Evolutionary conservation across 2,888 invertebrate species (phyloP).

Genomic region (Heliconius ethilla): DNA sequence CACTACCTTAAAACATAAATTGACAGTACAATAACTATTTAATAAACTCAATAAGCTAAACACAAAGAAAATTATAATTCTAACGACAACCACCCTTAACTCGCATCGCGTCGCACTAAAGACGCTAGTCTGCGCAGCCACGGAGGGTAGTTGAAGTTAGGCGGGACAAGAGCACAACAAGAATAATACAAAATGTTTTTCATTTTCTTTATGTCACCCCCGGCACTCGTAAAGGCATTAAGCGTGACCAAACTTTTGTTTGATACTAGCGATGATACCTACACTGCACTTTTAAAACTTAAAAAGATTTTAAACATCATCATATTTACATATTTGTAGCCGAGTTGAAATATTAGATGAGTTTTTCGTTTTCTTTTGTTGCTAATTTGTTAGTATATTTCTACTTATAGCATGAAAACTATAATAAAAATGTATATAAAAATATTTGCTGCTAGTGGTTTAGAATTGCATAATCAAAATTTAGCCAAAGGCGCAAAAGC

Average conservation of each 20-base stretch:
- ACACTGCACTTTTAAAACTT: slow-evolving; percentile 49
- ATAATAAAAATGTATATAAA: neutral
- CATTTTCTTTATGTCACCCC: slow-evolving; percentile 95
- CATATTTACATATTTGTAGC: slow-evolving; percentile 22
- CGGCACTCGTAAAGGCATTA: slow-evolving; percentile 93
- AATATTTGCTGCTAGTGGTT: neutral
- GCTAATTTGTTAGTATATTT: neutral
- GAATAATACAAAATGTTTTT: slow-evolving; percentile 89
- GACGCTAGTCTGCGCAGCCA: slow-evolving; percentile 57
- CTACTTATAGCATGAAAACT: neutral
- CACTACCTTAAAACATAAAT: no score
- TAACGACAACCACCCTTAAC: neutral
- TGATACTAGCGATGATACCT: slow-evolving; percentile 74
- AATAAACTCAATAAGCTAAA: neutral
- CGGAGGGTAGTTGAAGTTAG: slow-evolving; percentile 74
- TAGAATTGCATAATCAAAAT: neutral
- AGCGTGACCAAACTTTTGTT: slow-evolving; percentile 90
- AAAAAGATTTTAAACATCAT: slow-evolving; percentile 38
- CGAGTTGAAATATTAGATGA: neutral
- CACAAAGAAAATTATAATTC: neutral
- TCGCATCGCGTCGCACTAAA: slow-evolving; percentile 26
- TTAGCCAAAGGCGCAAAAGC: neutral
- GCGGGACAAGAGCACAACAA: slow-evolving; percentile 80
- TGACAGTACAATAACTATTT: no score
- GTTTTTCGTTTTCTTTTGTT: neutral